Evolutionary conservation across 2,113 vertebrate species (phyloP), one percentile per base, ranked within the genome.

Genomic region (Cyanoderma ruficeps): DNA sequence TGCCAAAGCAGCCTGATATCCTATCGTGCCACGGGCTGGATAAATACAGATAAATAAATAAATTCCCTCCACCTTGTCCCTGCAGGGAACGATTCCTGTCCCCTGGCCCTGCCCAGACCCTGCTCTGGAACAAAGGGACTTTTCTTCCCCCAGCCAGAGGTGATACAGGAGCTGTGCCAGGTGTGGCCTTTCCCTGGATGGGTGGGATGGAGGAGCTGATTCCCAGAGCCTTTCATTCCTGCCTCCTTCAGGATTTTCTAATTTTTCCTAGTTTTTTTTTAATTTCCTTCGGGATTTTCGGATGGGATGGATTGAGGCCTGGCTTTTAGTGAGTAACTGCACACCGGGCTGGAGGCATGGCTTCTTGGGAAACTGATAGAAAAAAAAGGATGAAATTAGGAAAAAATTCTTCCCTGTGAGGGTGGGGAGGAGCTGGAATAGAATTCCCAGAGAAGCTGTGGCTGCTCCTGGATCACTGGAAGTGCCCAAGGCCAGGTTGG

Each of bases 91-190:
- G 35, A 37, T 60, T 37, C 35, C 57, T 60, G 57, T 60, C 57
- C 57, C 57, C 78, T 25, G 60, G 49, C 64, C 46, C 82, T 72
- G 89, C 35, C 93, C 67, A 22, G 41, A 27, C 37, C 47, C 71
- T 6, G 0, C 25, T 33, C 49, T 41, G 86, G 44, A 60, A 83
- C 96, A 95, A 96, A 94, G 71, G 67, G 53, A 33, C 89, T 94
- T 92, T 94, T 92, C 76, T 86, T 77, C 78, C 67, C 63, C 1
- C 6, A 8, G 7, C 0, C 74, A 17, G 91, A 56, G 94, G 96
- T 67, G 96, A 60, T 24, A 27, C 0, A 7, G 94, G 94, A 92
- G 71, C 86, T 33, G 3, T 72, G 94, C 96, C 96, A 96, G 96
- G 70, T 96, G 96, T 1, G 1, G 5, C 3, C 6, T 92, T 92